Evolutionary conservation across 2,797 vertebrate genomes (phyloP), one percentile per base, ranked within the genome.

Genomic region (Phoxinus dragarum): DNA sequence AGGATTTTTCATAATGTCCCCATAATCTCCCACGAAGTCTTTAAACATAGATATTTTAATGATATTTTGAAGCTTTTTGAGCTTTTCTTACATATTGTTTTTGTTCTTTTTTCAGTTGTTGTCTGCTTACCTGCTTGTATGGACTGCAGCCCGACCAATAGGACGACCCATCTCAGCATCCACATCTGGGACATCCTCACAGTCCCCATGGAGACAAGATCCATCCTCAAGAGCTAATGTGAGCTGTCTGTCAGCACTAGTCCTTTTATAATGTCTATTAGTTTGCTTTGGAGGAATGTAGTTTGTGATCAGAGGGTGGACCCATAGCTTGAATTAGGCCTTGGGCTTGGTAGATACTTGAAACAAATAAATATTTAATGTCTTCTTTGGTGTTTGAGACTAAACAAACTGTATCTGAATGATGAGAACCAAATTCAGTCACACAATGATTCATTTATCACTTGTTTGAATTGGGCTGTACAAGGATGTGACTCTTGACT

Each of bases 321-420:
- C 49, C 74, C 64, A 0, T 11, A 11, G 36, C 47, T 56, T 54
- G 49, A 84, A n/a, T 71, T 69, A 76, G 47, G 73, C 81, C 56
- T 68, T 31, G 34, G 82, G 82, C 44, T 73, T 76, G n/a, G 44
- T 68, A 31, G 72, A 83, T 54, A 66, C 9, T 73, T 74, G 42
- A 76, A 74, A 66, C 36, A 80, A 82, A 87, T 71, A 86, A 89
- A 87, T 86, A 87, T 89, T 87, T 52, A 85, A 80, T 81, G 86
- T 66, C 17, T 73, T 80, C 12, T 0, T 34, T 73, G 47, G 49
- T 85, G 75, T 89, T 87, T 85, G 68, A 56, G 19, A 54, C 82
- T 44, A 80, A 86, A 86, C 80, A 80, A 64, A 68, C 78, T 52
- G 16, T 23, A 84, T 59, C 42, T 69, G 38, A 77, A 54, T 54